Conservation (phyloP, 2,113 vertebrate species). For the Uria aalge region DNA sequence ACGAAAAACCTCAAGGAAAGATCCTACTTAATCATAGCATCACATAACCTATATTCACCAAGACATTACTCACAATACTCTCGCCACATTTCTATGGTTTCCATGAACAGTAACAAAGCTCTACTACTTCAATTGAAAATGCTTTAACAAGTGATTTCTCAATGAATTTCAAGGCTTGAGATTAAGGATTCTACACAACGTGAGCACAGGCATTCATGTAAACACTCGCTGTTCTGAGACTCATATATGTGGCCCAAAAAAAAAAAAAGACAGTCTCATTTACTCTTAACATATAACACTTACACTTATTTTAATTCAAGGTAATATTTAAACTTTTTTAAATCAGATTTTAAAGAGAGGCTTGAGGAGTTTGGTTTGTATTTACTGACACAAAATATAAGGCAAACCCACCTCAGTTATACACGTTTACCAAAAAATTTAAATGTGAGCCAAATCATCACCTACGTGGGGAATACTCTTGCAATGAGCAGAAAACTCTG, state of each 20-base stretch:
- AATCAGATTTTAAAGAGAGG: background rate
- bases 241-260: background rate
- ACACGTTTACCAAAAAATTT: background rate
- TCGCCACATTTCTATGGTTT: background rate
- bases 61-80: background rate
- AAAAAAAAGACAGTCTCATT: background rate
- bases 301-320: background rate
- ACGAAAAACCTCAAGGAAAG: background rate
- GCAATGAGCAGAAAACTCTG: background rate
- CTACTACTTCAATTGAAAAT: background rate
- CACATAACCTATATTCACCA: background rate
- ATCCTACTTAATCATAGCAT: background rate
- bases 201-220: fast-evolving
- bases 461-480: background rate
- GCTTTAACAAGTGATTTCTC: background rate
- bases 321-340: background rate
- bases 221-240: background rate
- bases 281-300: background rate
- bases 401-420: background rate
- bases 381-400: background rate
- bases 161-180: background rate
- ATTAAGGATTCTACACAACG: background rate
- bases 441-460: background rate
- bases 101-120: background rate
- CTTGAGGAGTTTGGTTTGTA: background rate